These are phyloP conservation scores for Matsumyia berberina DNA, from an alignment of 2,888 invertebrate species.

Conservation along the genomic window DNA sequence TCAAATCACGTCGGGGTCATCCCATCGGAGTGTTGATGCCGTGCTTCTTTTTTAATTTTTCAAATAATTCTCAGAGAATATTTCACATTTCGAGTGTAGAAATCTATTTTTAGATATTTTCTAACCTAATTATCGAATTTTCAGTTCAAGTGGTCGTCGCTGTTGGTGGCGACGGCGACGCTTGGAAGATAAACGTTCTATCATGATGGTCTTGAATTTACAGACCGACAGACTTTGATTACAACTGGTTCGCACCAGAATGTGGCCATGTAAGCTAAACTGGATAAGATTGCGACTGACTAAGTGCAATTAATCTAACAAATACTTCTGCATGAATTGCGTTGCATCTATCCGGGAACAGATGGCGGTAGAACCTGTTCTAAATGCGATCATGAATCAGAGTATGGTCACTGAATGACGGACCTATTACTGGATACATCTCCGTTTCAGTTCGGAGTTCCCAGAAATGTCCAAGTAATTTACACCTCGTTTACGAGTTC, in stretches of 20 bases:
- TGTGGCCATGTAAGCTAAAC: not conserved
- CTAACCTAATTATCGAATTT: not conserved
- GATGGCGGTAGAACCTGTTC: not conserved
- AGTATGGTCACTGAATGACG: not conserved
- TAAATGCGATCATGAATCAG: not conserved
- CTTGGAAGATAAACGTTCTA: too few species aligned
- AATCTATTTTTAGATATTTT: not conserved
- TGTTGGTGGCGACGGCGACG: not conserved
- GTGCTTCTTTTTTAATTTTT: not conserved
- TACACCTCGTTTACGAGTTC: not conserved
- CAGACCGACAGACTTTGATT: not conserved
- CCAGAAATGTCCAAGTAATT: slow-evolving; percentile 17
- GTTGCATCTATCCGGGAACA: not conserved
- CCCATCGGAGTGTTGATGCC: not conserved
- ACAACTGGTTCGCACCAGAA: not conserved
- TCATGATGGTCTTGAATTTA: too few species aligned
- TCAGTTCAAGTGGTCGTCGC: not conserved
- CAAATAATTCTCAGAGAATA: not conserved
- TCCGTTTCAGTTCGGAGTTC: not conserved
- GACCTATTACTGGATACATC: not conserved
- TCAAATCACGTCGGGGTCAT: slow-evolving; percentile 81
- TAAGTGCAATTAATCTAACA: not conserved
- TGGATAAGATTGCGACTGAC: not conserved
- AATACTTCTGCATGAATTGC: not conserved
- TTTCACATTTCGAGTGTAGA: too few species aligned